Evolutionary conservation across 2,797 vertebrate species (phyloP).

Genomic region (Mormyrus proboscirostris): DNA sequence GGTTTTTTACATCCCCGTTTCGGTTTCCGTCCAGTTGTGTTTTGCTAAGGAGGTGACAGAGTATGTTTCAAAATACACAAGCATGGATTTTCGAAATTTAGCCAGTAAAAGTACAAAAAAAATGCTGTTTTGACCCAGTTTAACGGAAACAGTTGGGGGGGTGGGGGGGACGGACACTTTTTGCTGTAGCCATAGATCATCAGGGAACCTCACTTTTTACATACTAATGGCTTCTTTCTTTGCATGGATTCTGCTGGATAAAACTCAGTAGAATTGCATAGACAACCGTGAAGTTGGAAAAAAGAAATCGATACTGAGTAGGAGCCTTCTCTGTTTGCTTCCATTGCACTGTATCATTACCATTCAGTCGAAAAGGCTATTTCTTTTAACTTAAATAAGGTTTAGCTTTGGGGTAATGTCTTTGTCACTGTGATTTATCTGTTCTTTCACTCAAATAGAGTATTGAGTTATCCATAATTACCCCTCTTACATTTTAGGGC

Average conservation of each 20-base stretch:
- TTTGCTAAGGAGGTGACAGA: background rate
- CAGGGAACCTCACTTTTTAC: background rate
- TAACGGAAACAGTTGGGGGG: background rate
- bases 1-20: background rate
- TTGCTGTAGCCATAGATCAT: background rate
- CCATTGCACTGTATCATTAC: slow-evolving; percentile 11
- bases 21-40: background rate
- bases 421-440: slow-evolving; percentile 23
- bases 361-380: slow-evolving; percentile 11
- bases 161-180: background rate
- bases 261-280: slow-evolving; percentile 7
- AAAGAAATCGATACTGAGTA: background rate
- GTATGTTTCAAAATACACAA: background rate
- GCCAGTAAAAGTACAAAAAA: background rate
- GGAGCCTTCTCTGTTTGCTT: background rate
- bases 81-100: background rate
- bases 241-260: background rate
- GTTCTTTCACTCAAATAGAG: slow-evolving; percentile 19
- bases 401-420: slow-evolving; percentile 20
- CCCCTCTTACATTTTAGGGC: slow-evolving; percentile 17
- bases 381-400: slow-evolving; percentile 24
- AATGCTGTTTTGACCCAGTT: background rate
- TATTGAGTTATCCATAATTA: slow-evolving; percentile 28
- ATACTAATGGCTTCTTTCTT: background rate
- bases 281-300: slow-evolving; percentile 8